Evolutionary conservation across 53 echinoderm and acorn worm genomes (phyloP), one percentile per base, ranked within the genome.

Genomic region (Temnopleurus reevesii): DNA sequence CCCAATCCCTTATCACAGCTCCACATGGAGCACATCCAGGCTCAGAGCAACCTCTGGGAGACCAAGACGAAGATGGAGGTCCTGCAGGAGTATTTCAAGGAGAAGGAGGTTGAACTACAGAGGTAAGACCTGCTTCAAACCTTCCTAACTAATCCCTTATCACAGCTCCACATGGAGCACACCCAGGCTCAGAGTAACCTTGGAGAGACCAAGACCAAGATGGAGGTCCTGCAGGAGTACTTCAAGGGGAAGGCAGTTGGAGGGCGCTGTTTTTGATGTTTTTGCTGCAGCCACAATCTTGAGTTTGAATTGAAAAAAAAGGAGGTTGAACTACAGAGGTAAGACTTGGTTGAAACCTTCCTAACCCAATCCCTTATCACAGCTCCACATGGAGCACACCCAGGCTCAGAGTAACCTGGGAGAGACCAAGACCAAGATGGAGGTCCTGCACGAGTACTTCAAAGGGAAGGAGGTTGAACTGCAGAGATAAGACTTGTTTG

Each of bases 251-350:
- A 94, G 60, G 98, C n/a, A n/a, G n/a, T n/a, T n/a, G n/a, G n/a
- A n/a, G n/a, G n/a, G n/a, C n/a, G n/a, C n/a, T n/a, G n/a, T n/a
- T n/a, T n/a, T n/a, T n/a, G n/a, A n/a, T n/a, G n/a, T n/a, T n/a
- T n/a, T n/a, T n/a, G n/a, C n/a, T n/a, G n/a, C n/a, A n/a, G n/a
- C n/a, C n/a, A n/a, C n/a, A n/a, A n/a, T n/a, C n/a, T n/a, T n/a
- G n/a, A n/a, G n/a, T n/a, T n/a, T n/a, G n/a, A n/a, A n/a, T n/a
- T n/a, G n/a, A n/a, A n/a, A n/a, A n/a, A n/a, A n/a, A n/a, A n/a
- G n/a, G n/a, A 97, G 60, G 90, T 94, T 6, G 95, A 97, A 25
- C 77, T 97, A 81, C 98, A 97, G 59, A 97, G 94, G 98, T 97
- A 41, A 30, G 95, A 30, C n/a, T n/a, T n/a, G n/a, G n/a, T n/a